phyloP scores from a whole-genome alignment of 2,113 vertebrate genomes.

The Colaptes auratus region DNA sequence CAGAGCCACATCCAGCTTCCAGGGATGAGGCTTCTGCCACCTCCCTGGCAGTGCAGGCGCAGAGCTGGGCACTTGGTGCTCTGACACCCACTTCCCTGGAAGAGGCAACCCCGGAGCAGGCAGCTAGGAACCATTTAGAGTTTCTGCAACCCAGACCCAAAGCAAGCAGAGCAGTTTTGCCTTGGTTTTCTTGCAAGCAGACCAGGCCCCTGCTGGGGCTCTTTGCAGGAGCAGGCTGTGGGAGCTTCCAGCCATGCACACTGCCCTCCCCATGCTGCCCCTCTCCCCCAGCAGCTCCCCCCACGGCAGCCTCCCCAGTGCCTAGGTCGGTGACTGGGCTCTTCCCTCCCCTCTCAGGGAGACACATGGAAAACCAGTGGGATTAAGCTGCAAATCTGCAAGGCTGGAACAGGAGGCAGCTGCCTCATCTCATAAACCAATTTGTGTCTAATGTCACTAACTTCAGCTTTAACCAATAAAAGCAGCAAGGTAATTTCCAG shows the following conservation, averaged over 20 bases:
- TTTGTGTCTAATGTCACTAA: slow-evolving; percentile 20
- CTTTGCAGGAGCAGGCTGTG: background rate
- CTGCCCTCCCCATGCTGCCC: background rate
- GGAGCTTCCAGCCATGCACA: background rate
- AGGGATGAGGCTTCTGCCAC: too few relatives aligned
- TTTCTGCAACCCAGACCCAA: background rate
- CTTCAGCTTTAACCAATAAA: slow-evolving; percentile 31
- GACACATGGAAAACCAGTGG: background rate
- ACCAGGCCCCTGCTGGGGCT: background rate
- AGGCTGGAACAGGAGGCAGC: slow-evolving; percentile 12
- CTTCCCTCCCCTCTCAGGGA: background rate
- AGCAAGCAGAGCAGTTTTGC: background rate
- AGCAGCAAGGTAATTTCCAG: slow-evolving; percentile 57
- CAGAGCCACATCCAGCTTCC: too few relatives aligned
- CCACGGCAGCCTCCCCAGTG: background rate
- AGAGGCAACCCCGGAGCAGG: background rate
- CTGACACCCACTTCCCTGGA: accelerated
- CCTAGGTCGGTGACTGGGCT: background rate
- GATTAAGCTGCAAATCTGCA: background rate
- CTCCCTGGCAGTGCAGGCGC: background rate
- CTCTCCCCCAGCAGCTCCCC: background rate
- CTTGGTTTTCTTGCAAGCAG: background rate
- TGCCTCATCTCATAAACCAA: slow-evolving; percentile 28
- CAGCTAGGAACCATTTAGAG: background rate
- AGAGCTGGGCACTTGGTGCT: accelerated